Conservation (phyloP, 2,113 vertebrate species). For the Onychostoma macrolepis region DNA sequence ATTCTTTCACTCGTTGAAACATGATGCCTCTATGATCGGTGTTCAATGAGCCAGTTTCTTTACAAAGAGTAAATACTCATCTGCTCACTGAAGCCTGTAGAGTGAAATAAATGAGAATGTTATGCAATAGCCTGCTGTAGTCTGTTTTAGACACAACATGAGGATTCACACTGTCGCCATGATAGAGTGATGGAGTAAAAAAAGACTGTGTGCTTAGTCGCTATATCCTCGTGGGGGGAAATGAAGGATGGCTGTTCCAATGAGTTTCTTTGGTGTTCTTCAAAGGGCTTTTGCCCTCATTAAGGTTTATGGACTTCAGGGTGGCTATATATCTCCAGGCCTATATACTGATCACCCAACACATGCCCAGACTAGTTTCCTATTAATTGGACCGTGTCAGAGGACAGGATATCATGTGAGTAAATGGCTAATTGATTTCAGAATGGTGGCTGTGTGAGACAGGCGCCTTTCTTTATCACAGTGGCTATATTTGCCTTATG, state of each 20-base stretch:
- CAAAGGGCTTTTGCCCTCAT: slow-evolving; percentile 26
- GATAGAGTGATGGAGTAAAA: slow-evolving; percentile 8
- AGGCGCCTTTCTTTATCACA: neutral
- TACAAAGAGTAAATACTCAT: slow-evolving; percentile 24
- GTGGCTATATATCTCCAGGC: slow-evolving; percentile 19
- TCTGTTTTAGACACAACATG: neutral
- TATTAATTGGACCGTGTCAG: slow-evolving; percentile 38
- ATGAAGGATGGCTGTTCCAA: neutral
- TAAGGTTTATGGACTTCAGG: slow-evolving; percentile 45
- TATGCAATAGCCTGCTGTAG: neutral
- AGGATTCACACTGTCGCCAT: neutral
- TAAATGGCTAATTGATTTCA: slow-evolving; percentile 49
- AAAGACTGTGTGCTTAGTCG: neutral
- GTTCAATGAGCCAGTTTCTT: slow-evolving; percentile 10
- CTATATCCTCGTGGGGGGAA: neutral
- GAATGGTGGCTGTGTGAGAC: slow-evolving; percentile 20
- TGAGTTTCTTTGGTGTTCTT: slow-evolving; percentile 15
- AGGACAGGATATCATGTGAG: slow-evolving; percentile 32
- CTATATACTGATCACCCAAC: slow-evolving; percentile 35
- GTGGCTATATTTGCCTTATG: neutral
- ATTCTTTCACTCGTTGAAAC: neutral
- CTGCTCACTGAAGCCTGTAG: neutral
- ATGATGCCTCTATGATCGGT: neutral
- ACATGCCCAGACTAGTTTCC: slow-evolving; percentile 3
- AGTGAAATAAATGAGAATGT: slow-evolving; percentile 33